phyloP scores from a whole-genome alignment of 2,113 vertebrate genomes.

The Bettongia penicillata region DNA sequence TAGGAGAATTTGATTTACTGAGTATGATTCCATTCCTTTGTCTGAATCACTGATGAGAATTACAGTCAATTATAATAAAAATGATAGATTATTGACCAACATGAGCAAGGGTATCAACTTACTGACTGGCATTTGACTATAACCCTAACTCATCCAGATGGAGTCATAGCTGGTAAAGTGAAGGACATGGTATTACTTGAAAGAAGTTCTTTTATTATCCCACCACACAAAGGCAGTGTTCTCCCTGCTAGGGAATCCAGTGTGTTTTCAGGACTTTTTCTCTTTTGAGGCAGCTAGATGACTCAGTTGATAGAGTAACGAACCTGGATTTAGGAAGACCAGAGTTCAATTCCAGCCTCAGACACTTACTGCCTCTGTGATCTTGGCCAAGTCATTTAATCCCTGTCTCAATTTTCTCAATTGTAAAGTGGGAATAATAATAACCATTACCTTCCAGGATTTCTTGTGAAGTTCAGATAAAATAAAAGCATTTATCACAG shows the following conservation, averaged over 20 bases:
- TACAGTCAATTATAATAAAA: background rate
- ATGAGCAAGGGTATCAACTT: background rate
- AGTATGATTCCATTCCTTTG: background rate
- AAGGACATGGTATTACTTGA: background rate
- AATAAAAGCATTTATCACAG: background rate
- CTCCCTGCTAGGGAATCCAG: background rate
- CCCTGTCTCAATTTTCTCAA: background rate
- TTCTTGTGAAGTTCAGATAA: background rate
- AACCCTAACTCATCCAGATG: background rate
- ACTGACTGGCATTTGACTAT: background rate
- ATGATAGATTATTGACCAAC: background rate
- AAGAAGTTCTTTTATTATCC: background rate
- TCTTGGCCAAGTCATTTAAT: background rate
- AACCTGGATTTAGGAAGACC: background rate
- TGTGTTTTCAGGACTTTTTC: background rate
- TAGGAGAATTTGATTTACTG: background rate
- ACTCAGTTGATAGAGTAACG: background rate
- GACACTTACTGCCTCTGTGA: background rate
- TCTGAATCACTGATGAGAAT: background rate
- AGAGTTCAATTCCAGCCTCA: background rate
- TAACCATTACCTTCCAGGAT: background rate
- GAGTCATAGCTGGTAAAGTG: background rate
- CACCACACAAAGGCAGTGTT: background rate
- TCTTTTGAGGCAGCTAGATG: background rate
- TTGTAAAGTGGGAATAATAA: background rate